Evolutionary conservation across 2,888 invertebrate genomes (phyloP).

Genomic region (Prenolepis imparis): DNA sequence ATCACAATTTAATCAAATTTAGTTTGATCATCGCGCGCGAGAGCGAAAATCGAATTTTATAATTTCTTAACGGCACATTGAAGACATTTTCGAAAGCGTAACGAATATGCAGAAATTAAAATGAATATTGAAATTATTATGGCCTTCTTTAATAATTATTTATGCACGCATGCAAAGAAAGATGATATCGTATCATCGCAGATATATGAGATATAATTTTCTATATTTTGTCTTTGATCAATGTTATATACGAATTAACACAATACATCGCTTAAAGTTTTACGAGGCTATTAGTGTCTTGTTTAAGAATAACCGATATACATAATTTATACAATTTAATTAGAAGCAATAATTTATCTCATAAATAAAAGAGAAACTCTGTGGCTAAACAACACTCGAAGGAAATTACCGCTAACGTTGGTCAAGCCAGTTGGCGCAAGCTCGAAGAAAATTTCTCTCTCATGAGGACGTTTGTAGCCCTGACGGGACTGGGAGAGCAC

Average conservation of each 20-base stretch:
- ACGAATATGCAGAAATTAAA: constrained; percentile 35
- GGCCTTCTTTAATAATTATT: neutral
- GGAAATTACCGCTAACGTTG: constrained; percentile 27
- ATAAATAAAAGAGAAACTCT: neutral
- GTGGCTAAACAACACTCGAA: neutral
- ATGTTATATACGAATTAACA: neutral
- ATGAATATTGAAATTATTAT: constrained; percentile 17
- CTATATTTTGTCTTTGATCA: neutral
- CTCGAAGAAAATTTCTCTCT: constrained; percentile 37
- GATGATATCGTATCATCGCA: neutral
- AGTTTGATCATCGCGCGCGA: neutral
- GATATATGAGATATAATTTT: constrained; percentile 19
- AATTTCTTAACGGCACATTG: neutral
- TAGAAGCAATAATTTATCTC: neutral
- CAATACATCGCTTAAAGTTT: neutral
- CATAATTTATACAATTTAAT: constrained; percentile 9
- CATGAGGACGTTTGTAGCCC: constrained; percentile 24
- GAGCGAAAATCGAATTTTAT: neutral
- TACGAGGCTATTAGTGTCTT: neutral
- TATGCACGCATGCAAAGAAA: neutral
- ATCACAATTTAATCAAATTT: constrained; percentile 11
- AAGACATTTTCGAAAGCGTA: constrained; percentile 13
- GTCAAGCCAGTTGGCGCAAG: neutral
- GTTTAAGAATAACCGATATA: neutral
- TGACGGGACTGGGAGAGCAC: constrained; percentile 42